Conservation (phyloP, 2,797 vertebrate species). For the Phaenicophaeus curvirostris region DNA sequence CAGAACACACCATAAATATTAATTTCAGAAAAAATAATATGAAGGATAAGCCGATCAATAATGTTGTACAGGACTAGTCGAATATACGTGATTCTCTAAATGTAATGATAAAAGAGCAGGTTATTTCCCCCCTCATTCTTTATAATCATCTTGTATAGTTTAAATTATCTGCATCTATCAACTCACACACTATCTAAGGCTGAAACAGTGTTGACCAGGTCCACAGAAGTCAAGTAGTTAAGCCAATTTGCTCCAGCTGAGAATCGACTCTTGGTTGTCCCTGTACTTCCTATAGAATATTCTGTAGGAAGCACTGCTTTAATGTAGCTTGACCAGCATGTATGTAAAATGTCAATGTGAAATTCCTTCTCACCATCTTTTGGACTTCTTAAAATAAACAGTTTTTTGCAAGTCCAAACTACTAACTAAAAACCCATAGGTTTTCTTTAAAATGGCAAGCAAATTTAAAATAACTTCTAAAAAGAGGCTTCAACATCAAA, state of each 20-base stretch:
- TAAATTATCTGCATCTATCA: slow-evolving; percentile 56
- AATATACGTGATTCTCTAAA: background rate
- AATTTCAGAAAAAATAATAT: background rate
- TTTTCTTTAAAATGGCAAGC: background rate
- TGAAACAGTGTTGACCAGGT: slow-evolving; percentile 18
- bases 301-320: slow-evolving; percentile 23
- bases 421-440: background rate
- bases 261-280: slow-evolving; percentile 7
- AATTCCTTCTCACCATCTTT: background rate
- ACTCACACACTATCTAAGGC: background rate
- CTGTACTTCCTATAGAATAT: slow-evolving; percentile 40
- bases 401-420: background rate
- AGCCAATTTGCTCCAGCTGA: slow-evolving; percentile 59
- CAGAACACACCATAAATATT: background rate
- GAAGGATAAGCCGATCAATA: background rate
- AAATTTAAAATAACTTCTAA: background rate
- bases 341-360: background rate
- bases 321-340: background rate
- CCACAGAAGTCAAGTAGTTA: slow-evolving; percentile 61
- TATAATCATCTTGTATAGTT: background rate
- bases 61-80: background rate
- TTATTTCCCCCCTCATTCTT: slow-evolving; percentile 6
- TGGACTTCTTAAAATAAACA: background rate
- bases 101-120: slow-evolving; percentile 1
- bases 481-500: background rate